Base-by-base conservation (phyloP, 2,113 vertebrate species). In the Crotalus horridus region DNA sequence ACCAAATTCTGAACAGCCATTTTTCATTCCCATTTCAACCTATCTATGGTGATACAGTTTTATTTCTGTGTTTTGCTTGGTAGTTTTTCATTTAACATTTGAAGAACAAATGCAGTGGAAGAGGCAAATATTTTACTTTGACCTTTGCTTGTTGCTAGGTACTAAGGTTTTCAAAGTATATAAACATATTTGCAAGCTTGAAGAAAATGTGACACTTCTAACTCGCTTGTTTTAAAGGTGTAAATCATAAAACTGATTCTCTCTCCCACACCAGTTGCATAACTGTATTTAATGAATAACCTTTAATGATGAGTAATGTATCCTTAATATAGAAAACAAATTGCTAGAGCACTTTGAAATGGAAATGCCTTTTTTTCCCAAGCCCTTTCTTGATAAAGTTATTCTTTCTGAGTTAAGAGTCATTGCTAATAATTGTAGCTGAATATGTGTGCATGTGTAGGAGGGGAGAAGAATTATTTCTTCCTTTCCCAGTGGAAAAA, bases 221-320 rank as follows among this genome's bases (percentile, higher is more conserved):
- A 56, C 15, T 58, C 1, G 59, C 56, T 90, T 64, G 86, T 94
- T 95, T 91, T 74, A 94, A 56, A 93, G 85, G 88, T 92, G 51
- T 91, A 92, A 95, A 46, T 29, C 55, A 85, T 81, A 85, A 33
- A n/a, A 90, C 59, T 94, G 94, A 92, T 39, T n/a, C 92, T 53
- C 56, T 69, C 90, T 6, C 29, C 26, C 29, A 53, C 51, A 29
- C 56, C 39, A 85, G n/a, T 91, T 93, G 92, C 95, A 92, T 64
- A 88, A 88, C 21, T 89, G 93, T 88, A 74, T 94, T 93, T 92
- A 93, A 93, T 90, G 88, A 85, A 58, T 87, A 95, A 90, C 93
- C 85, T 93, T 94, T 95, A 85, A 94, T 94, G 92, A 94, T 94
- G 54, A 94, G 12, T 92, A 39, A 93, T 91, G 91, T 94, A 95